A percentile compares a stretch with the other conserved stretches of the same genome.
These are phyloP conservation scores for Etheostoma perlongum DNA, from an alignment of 2,797 vertebrate genomes.

Conservation along the genomic window DNA sequence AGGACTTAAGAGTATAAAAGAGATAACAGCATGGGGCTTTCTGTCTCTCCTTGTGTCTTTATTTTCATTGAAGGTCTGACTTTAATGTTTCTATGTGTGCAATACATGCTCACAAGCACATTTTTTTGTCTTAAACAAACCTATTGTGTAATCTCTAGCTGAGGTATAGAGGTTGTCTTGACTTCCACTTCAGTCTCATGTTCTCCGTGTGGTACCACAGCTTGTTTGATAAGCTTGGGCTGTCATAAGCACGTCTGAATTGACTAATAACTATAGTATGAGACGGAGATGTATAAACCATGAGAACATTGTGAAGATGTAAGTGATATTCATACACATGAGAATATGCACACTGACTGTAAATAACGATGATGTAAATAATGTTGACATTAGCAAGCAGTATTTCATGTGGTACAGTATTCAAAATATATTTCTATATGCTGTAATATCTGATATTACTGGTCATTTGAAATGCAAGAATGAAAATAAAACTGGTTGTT, in stretches of 20 bases:
- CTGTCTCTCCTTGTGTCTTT: not conserved
- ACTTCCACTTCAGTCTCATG: constrained; percentile 21
- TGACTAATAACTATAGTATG: constrained; percentile 18
- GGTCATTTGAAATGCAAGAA: constrained; percentile 72
- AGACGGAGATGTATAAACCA: constrained; percentile 30
- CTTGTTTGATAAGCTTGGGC: constrained; percentile 29
- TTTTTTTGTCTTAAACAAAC: constrained; percentile 32
- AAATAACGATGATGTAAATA: constrained; percentile 68
- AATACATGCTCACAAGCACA: not conserved
- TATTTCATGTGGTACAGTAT: constrained; percentile 78
- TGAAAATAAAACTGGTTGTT: constrained; percentile 74
- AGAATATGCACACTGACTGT: constrained; percentile 62
- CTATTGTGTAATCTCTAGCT: constrained; percentile 19
- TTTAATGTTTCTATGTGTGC: not conserved
- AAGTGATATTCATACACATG: constrained; percentile 50
- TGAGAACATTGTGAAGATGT: constrained; percentile 40
- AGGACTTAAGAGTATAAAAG: not conserved
- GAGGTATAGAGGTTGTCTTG: constrained; percentile 25
- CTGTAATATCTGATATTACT: constrained; percentile 56
- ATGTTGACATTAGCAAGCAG: constrained; percentile 64
- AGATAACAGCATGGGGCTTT: not conserved
- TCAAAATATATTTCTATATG: constrained; percentile 83
- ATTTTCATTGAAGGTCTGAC: not conserved
- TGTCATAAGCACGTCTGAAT: constrained; percentile 29
- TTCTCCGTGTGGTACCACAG: constrained; percentile 38